Percentiles rank a stretch among this genome's conserved stretches.
These are phyloP conservation scores for Zhuqinia jingwanae DNA, from an alignment of 2,888 invertebrate genomes.

Conservation along the genomic window DNA sequence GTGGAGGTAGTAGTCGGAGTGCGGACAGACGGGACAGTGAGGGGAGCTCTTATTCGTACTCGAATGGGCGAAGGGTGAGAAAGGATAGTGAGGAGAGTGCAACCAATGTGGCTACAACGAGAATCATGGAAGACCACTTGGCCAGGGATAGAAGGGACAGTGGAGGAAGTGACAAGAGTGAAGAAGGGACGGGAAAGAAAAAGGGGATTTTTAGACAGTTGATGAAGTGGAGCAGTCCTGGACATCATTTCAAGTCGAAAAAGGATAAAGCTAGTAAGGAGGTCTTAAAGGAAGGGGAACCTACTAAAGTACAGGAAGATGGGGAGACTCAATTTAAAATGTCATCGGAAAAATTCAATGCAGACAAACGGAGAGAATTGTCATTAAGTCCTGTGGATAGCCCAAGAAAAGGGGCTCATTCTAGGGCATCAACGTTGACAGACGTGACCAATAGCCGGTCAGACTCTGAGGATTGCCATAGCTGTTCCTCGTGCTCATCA, in stretches of 20 bases:
- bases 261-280: not conserved
- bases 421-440: conserved; percentile 57
- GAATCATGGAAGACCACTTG: conserved; percentile 17
- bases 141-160: conserved; percentile 49
- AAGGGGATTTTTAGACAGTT: conserved; percentile 75
- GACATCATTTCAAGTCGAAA: conserved; percentile 47
- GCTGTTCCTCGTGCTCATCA: conserved; percentile 42
- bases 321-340: conserved; percentile 60
- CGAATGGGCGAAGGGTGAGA: conserved; percentile 46
- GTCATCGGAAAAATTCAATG: conserved; percentile 47
- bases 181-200: conserved; percentile 38
- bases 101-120: conserved; percentile 17
- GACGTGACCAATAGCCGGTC: conserved; percentile 58
- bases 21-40: conserved; percentile 58
- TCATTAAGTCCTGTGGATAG: conserved; percentile 40
- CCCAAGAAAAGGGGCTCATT: conserved; percentile 35
- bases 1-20: conserved; percentile 58
- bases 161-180: conserved; percentile 61
- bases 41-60: conserved; percentile 48
- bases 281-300: not conserved
- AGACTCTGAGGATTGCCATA: conserved; percentile 51
- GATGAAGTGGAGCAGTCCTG: conserved; percentile 78
- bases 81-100: conserved; percentile 60
- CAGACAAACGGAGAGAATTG: not conserved
- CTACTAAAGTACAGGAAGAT: not conserved